phyloP scores from a whole-genome alignment of 2,888 invertebrate species.

The Pyralis farinalis region DNA sequence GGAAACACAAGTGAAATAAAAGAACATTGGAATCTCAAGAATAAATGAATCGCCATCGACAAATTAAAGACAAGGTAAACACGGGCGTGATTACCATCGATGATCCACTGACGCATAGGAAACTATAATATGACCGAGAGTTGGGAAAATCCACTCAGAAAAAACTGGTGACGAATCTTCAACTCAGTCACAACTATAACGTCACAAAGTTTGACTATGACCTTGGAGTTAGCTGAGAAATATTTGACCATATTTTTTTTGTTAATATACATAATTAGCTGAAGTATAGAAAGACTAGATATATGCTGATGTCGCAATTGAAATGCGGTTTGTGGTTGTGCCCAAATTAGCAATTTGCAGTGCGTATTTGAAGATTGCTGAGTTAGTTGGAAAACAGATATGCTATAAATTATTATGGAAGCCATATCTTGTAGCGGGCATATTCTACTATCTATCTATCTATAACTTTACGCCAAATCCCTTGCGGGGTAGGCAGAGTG shows the following conservation, averaged over 20 bases:
- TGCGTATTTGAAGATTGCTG: too few relatives aligned
- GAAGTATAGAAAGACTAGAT: background rate
- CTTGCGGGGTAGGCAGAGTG: too few relatives aligned
- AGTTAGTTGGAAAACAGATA: too few relatives aligned
- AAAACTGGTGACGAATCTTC: conserved; percentile 2
- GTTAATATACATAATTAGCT: background rate
- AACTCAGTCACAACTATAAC: background rate
- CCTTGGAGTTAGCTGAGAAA: conserved; percentile 2
- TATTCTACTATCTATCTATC: too few relatives aligned
- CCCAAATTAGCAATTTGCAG: background rate
- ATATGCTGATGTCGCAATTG: background rate
- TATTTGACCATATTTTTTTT: background rate
- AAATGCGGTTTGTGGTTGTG: background rate
- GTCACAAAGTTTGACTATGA: background rate
- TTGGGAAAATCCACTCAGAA: conserved; percentile 8
- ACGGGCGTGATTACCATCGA: background rate
- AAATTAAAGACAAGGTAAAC: conserved; percentile 7
- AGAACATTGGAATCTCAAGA: too few relatives aligned
- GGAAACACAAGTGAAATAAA: too few relatives aligned
- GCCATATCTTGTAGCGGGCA: too few relatives aligned
- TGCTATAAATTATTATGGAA: too few relatives aligned
- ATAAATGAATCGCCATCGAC: too few relatives aligned
- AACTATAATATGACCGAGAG: too few relatives aligned
- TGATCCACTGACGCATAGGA: conserved; percentile 1
- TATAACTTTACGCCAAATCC: too few relatives aligned